Evolutionary conservation across 2,888 invertebrate genomes (phyloP).

Genomic region (Keiferia lycopersicella): DNA sequence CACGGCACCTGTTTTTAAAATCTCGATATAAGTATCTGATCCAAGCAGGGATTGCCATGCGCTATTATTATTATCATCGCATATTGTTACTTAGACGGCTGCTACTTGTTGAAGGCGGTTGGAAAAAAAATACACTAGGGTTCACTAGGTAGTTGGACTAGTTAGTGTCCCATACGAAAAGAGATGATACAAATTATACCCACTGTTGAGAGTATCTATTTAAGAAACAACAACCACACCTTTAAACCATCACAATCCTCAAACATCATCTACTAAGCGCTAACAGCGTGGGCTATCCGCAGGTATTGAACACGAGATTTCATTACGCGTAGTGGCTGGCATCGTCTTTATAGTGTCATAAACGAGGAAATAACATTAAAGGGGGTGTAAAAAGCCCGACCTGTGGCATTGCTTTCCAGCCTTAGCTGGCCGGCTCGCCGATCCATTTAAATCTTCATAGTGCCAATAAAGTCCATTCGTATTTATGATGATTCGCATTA

Average conservation of each 20-base stretch:
- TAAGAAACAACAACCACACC: neutral
- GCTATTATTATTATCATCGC: no score
- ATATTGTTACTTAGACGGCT: no score
- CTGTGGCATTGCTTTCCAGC: slow-evolving; percentile 74
- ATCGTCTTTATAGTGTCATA: slow-evolving; percentile 80
- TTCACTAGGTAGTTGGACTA: no score
- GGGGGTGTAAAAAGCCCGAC: slow-evolving; percentile 75
- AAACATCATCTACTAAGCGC: slow-evolving; percentile 29
- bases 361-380: slow-evolving; percentile 78
- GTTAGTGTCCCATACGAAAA: no score
- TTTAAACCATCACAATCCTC: neutral
- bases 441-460: slow-evolving; percentile 38
- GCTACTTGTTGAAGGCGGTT: no score
- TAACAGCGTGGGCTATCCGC: slow-evolving; percentile 51
- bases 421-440: slow-evolving; percentile 50
- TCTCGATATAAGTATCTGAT: no score
- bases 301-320: slow-evolving; percentile 77
- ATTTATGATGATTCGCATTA: neutral
- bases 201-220: no score
- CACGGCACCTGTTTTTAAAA: no score
- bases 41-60: no score
- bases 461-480: slow-evolving; percentile 12
- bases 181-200: no score
- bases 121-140: no score
- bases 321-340: slow-evolving; percentile 80